Evolutionary conservation across 2,888 invertebrate genomes (phyloP).

Genomic region (Timema podura): DNA sequence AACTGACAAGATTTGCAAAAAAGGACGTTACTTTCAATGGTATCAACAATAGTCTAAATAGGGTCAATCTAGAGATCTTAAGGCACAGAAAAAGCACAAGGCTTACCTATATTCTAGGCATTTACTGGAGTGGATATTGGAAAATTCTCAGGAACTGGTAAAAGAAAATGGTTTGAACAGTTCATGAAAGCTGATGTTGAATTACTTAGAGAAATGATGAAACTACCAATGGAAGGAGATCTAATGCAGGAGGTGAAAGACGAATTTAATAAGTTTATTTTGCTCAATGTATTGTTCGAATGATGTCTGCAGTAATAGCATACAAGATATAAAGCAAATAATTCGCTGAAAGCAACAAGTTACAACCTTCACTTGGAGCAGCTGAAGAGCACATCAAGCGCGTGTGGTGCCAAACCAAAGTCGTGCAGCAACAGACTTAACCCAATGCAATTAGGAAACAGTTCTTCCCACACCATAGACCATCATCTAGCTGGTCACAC

Average conservation of each 20-base stretch:
- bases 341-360: slow-evolving; percentile 12
- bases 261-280: neutral
- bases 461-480: neutral
- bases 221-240: neutral
- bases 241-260: neutral
- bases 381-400: neutral
- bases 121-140: neutral
- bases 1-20: neutral
- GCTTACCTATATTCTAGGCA: neutral
- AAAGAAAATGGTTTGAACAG: neutral
- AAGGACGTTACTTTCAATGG: neutral
- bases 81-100: neutral
- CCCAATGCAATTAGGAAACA: neutral
- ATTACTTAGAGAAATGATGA: neutral
- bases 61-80: neutral
- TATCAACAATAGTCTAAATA: neutral
- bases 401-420: slow-evolving; percentile 1
- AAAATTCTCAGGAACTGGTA: neutral
- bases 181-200: neutral
- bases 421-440: neutral
- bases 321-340: neutral
- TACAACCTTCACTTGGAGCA: neutral
- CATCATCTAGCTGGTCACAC: neutral
- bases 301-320: neutral
- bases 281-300: slow-evolving; percentile 6